Evolutionary conservation across 2,113 vertebrate genomes (phyloP), one percentile per base, ranked within the genome.

Genomic region (Mesembrinibis cayennensis): DNA sequence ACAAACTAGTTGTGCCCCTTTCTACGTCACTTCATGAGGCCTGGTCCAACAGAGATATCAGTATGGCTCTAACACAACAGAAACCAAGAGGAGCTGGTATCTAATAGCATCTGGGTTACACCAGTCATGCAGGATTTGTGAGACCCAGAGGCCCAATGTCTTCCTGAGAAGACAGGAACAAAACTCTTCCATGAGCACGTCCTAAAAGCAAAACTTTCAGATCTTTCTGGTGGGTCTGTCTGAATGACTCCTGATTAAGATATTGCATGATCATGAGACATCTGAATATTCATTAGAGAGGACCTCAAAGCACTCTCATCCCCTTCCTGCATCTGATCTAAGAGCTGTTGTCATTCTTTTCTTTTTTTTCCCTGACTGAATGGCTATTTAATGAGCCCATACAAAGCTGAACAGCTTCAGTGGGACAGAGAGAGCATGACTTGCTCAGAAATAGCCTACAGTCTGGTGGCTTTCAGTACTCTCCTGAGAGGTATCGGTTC

Each of bases 371-470:
- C 36, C 29, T 83, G 90, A 86, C 34, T 92, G 93, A 96, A 86
- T 94, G 85, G 72, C 25, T 92, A 90, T 93, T 94, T 96, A 96
- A 97, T 83, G 85, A 96, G 71, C 40, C 73, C 73, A 87, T 50
- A 66, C 77, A 84, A 89, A 87, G 38, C 77, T 38, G 77, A 96
- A 92, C 67, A 73, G 95, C 58, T 96, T 97, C 66, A 90, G 77
- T 53, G 44, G 93, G 92, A 93, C 66, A 85, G 34, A 90, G 44
- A 85, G 74, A 80, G 82, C 27, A 88, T 2, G 10, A 90, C 67
- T 91, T 90, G 55, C 71, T 93, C 71, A 90, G 81, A 93, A 96
- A 93, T 62, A 90, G 63, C 23, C 47, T 63, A 90, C 55, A 90
- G 85, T 73, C 88, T 81, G 45, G 85, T 94, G 82, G 53, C 47